A percentile compares a stretch with the other conserved stretches of the same genome.
phyloP scores from a whole-genome alignment of 2,797 vertebrate species.

The Tenualosa thibaudeaui region DNA sequence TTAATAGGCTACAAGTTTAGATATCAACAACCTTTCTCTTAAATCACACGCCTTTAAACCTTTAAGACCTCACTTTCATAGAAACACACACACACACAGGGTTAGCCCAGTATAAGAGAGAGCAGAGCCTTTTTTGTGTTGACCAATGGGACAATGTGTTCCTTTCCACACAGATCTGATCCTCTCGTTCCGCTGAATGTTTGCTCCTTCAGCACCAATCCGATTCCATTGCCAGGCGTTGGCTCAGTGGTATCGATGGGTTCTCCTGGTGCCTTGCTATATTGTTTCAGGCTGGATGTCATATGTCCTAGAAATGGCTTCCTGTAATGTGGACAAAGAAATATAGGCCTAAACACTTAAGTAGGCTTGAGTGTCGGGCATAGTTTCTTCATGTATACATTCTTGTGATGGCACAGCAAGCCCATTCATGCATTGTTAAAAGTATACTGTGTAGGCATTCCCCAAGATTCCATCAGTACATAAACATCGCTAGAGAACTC shows the following conservation, averaged over 20 bases:
- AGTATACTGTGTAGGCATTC: background rate
- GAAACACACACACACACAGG: background rate
- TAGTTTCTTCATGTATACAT: background rate
- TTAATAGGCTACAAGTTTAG: background rate
- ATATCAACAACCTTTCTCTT: background rate
- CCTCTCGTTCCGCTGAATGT: background rate
- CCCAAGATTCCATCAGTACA: background rate
- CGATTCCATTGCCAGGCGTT: background rate
- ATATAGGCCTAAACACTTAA: background rate
- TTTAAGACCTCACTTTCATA: background rate
- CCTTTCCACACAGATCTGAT: background rate
- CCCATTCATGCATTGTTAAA: background rate
- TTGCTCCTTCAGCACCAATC: background rate
- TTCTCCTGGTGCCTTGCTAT: background rate
- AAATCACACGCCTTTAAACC: background rate
- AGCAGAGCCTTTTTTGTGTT: background rate
- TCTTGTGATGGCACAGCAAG: background rate
- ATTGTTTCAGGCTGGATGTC: background rate
- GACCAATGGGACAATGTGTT: background rate
- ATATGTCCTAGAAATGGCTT: slow-evolving; percentile 5
- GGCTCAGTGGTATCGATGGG: background rate
- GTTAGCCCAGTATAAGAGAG: background rate
- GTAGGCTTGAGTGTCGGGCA: background rate
- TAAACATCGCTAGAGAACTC: background rate
- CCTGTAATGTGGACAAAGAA: background rate